These are phyloP conservation scores for Tinea semifulvella DNA, from an alignment of 2,888 invertebrate genomes.

Conservation along the genomic window DNA sequence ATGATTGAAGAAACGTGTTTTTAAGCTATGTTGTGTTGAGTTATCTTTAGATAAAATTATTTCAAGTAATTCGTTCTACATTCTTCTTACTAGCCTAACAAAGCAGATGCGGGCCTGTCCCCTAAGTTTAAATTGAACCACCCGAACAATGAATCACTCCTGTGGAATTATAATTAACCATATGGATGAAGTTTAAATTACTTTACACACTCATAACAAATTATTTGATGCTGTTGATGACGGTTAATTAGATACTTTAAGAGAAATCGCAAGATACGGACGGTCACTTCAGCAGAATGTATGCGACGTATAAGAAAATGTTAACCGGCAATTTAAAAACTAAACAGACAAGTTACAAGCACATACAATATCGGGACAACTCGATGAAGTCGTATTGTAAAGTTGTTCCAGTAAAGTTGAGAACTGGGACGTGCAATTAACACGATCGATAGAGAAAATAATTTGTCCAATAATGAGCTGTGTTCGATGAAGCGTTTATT, in stretches of 20 bases:
- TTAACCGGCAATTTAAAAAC: conserved; percentile 18
- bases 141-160: not conserved
- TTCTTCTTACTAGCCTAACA: too few relatives aligned
- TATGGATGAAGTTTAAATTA: too few relatives aligned
- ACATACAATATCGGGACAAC: not conserved
- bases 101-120: not conserved
- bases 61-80: too few relatives aligned
- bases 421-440: not conserved
- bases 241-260: conserved; percentile 27
- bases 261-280: conserved; percentile 42
- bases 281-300: conserved; percentile 39
- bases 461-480: not conserved
- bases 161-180: too few relatives aligned
- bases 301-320: conserved; percentile 24
- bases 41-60: too few relatives aligned
- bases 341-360: not conserved
- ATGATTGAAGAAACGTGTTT: too few relatives aligned
- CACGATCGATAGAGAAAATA: not conserved
- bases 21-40: too few relatives aligned
- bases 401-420: conserved; percentile 6
- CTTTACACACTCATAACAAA: not conserved
- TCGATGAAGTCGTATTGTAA: not conserved
- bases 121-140: not conserved
- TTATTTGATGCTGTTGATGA: not conserved
- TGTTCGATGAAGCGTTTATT: not conserved